Percentiles rank a stretch among this genome's conserved stretches.
These are phyloP conservation scores for Meandrina meandrites DNA, from an alignment of 92 coral and sea anemone species.

Conservation along the genomic window DNA sequence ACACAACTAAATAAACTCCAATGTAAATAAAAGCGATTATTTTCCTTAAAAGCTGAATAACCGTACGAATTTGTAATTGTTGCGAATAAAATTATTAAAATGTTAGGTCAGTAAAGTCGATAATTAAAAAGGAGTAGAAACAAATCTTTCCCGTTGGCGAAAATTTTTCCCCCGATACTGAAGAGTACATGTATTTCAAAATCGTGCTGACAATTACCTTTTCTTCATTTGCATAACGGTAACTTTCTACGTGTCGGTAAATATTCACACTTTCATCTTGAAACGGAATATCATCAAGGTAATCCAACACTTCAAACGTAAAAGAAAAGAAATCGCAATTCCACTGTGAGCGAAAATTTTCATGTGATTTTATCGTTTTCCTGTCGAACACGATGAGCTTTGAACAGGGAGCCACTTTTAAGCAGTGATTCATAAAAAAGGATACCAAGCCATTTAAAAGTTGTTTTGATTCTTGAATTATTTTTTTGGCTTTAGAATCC, in stretches of 20 bases:
- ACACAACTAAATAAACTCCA: constrained; percentile 22
- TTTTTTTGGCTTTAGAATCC: not conserved
- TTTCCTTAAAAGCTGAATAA: constrained; percentile 34
- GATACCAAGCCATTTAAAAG: not conserved
- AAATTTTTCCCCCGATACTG: not conserved
- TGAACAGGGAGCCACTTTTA: not conserved
- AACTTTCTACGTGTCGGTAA: constrained; percentile 21
- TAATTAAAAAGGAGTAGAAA: not conserved
- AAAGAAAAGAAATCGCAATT: not conserved
- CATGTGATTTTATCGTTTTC: not conserved
- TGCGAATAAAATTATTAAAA: constrained; percentile 6
- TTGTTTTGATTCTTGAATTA: not conserved
- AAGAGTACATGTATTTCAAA: not conserved
- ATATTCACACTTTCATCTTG: constrained; percentile 8
- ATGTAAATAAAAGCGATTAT: constrained; percentile 31
- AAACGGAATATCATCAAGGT: constrained; percentile 8
- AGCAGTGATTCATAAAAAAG: not conserved
- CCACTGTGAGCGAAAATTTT: not conserved
- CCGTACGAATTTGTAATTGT: constrained; percentile 20
- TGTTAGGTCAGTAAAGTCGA: constrained; percentile 1
- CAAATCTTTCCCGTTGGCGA: not conserved
- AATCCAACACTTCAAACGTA: constrained; percentile 2
- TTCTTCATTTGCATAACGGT: constrained; percentile 43
- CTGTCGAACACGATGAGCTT: not conserved
- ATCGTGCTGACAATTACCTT: not conserved